Conservation (phyloP, 2,888 invertebrate species). For the Rotaria socialis region DNA sequence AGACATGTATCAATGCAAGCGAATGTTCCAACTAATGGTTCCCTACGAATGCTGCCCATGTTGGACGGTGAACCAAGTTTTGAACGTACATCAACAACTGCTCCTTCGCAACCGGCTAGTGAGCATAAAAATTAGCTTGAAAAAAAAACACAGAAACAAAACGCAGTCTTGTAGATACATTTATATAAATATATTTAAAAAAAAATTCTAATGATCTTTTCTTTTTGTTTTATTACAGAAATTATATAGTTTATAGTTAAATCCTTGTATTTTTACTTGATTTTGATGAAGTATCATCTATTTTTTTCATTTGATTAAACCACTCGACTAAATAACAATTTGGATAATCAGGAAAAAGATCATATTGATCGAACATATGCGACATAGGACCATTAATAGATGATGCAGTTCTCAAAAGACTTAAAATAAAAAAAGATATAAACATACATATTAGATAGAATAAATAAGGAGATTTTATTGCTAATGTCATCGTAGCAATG, state of each 20-base stretch:
- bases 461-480: not conserved
- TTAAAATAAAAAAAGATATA: not conserved
- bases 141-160: not conserved
- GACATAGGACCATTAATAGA: conserved; percentile 18
- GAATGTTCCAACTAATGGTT: not conserved
- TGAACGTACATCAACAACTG: not conserved
- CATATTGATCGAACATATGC: not conserved
- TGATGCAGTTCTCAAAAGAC: not conserved
- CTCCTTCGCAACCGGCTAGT: not conserved
- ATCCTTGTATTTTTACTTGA: not conserved
- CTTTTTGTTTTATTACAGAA: not conserved
- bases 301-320: not conserved
- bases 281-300: not conserved
- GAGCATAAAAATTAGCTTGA: not conserved
- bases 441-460: not conserved
- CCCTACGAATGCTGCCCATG: not conserved
- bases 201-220: not conserved
- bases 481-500: not conserved
- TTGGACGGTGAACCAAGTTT: not conserved
- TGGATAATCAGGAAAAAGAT: conserved; percentile 2
- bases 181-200: not conserved
- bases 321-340: not conserved
- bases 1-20: conserved; percentile 24
- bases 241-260: not conserved
- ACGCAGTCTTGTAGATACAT: not conserved